Evolutionary conservation across 2,797 vertebrate genomes (phyloP), one percentile per base, ranked within the genome.

Genomic region (Notolepis coatsorum): DNA sequence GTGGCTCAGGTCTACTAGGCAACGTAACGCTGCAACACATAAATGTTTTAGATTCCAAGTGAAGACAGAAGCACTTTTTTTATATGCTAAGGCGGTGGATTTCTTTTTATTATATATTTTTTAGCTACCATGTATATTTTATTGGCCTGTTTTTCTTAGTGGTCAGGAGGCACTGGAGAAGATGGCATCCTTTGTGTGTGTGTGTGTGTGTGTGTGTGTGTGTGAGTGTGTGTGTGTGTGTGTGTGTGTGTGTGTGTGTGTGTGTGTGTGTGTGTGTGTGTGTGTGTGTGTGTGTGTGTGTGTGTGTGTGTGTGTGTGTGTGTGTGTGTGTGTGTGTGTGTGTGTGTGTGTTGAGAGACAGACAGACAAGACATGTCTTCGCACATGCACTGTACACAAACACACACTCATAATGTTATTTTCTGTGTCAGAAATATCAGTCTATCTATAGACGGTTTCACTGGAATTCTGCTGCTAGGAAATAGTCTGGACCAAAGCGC

Each of bases 61-160:
- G 56, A 58, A 70, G 47, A 55, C 71, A 53, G 72, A 55, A 52
- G 75, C 56, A 65, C 76, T 55, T 77, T 84, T n/a, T 81, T 61
- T 76, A 79, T 78, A 79, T 65, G 71, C 64, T 53, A 20, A 56
- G 46, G 72, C 50, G 10, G 65, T 56, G 68, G 80, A 71, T 69
- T 84, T 82, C 75, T 65, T 67, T 54, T 42, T 59, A 54, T 41
- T 37, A 50, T 53, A 28, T 48, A n/a, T 9, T 31, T 49, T 28
- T 13, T 18, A 8, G 15, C 65, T 38, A 52, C 53, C 82, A 89
- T 92, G 69, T 79, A 92, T 92, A 86, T 91, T 92, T 92, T 57
- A 90, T 87, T 7, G 9, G 38, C 31, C 39, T 68, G 57, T 68
- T 86, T 88, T 80, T 81, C 77, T 82, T 61, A 73, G 76, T 62